Evolutionary conservation across 2,113 vertebrate species (phyloP), one percentile per base, ranked within the genome.

Genomic region (Malurus melanocephalus): DNA sequence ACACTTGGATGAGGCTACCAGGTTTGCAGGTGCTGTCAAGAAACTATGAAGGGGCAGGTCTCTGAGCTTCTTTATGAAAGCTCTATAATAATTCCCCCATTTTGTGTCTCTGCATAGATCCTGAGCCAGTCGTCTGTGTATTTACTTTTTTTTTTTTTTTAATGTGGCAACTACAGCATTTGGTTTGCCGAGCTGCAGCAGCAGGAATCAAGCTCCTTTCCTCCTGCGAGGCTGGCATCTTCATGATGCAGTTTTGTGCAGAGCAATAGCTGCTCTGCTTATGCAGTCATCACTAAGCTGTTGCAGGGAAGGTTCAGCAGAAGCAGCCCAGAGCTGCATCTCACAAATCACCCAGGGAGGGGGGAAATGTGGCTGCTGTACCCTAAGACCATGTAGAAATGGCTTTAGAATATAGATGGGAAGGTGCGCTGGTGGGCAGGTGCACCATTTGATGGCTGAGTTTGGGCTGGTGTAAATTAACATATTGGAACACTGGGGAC

Each of bases 381-480:
- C 52, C 71, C 48, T 1, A 4, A 46, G 52, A 28, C 0, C 2
- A 10, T 17, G 2, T 1, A 38, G 13, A 7, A 75, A 82, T 67
- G 28, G 12, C 30, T 80, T 65, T 32, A 24, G 45, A 11, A 27
- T 61, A 11, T 7, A 38, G 22, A 14, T 11, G 26, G 77, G 55
- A 69, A 80, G 51, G 26, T 18, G 32, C 24, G 16, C 72, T 55
- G 72, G 24, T 30, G 35, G 60, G 53, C 60, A 53, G 51, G 30
- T 45, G 21, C 15, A 11, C 46, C 0, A 0, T 0, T 0, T 43
- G 56, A 19, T 66, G 23, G 3, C 33, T 40, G 65, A 55, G 17
- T 38, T 66, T 51, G 56, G 20, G 48, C 69, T 74, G 60, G 9
- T 43, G 69, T 46, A 62, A 67, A 80, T 21, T 1, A 46, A 10